These are phyloP conservation scores for Cinclus mexicanus DNA, from an alignment of 2,113 vertebrate genomes.

Conservation along the genomic window DNA sequence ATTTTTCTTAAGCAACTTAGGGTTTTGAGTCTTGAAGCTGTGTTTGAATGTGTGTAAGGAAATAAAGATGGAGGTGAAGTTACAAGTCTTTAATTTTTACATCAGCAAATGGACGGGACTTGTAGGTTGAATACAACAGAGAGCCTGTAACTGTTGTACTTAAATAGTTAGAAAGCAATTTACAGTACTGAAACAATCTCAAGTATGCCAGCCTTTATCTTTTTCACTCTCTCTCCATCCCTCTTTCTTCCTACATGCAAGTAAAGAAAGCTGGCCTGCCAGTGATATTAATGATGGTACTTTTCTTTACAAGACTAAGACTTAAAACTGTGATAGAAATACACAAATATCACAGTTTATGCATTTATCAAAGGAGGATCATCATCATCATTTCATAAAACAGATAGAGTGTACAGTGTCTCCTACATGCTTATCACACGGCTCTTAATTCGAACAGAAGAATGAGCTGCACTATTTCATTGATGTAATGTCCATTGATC, in stretches of 20 bases:
- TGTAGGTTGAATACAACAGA: neutral
- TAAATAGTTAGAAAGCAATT: neutral
- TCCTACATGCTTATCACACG: neutral
- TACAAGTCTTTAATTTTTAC: neutral
- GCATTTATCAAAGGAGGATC: constrained; percentile 17
- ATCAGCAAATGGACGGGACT: neutral
- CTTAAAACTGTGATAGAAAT: constrained; percentile 44
- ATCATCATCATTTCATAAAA: neutral
- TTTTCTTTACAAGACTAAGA: constrained; percentile 14
- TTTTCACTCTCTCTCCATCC: neutral
- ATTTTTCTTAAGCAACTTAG: neutral
- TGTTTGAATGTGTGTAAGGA: neutral
- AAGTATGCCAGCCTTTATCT: neutral
- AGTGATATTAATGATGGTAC: neutral
- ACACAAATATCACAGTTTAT: neutral
- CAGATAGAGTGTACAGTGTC: neutral
- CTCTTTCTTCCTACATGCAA: neutral
- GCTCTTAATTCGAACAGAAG: neutral
- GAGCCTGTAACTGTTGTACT: neutral
- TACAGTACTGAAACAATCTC: neutral
- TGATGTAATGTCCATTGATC: neutral
- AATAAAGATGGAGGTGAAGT: neutral
- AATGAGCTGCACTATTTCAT: neutral
- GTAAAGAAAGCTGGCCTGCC: neutral
- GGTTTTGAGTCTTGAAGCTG: neutral